Conservation (phyloP, 2,113 vertebrate genomes). For the Gymnorhina tibicen region DNA sequence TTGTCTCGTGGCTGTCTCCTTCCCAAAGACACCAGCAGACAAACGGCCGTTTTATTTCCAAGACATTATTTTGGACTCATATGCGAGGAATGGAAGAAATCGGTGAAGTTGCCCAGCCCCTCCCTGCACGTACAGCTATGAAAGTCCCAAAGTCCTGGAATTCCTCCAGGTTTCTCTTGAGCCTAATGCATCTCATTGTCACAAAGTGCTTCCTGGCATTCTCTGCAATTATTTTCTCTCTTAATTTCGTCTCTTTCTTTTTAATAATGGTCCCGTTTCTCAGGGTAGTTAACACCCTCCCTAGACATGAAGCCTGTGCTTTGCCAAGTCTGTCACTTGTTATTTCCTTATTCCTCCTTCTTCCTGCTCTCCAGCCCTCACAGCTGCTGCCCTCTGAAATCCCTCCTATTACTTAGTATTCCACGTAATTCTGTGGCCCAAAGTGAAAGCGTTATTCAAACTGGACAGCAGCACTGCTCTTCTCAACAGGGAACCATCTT, state of each 20-base stretch:
- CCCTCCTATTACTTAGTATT: neutral
- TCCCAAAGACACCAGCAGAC: neutral
- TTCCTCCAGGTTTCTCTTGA: neutral
- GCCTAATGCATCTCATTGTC: neutral
- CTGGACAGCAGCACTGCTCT: neutral
- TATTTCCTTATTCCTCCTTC: neutral
- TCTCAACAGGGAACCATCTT: neutral
- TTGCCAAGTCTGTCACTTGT: neutral
- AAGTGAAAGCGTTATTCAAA: neutral
- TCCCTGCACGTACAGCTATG: neutral
- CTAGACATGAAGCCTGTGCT: neutral
- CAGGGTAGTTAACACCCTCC: neutral
- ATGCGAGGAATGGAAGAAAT: neutral
- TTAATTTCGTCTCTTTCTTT: neutral
- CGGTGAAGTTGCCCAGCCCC: neutral
- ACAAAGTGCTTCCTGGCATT: neutral
- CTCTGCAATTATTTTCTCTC: conserved; percentile 9
- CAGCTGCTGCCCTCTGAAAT: conserved; percentile 21
- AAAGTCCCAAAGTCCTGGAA: neutral
- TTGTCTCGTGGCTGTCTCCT: neutral
- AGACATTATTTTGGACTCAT: neutral
- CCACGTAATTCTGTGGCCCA: neutral
- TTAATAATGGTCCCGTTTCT: neutral
- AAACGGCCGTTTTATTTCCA: neutral
- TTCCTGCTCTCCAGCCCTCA: neutral